These are phyloP conservation scores for Tridacna gigas DNA, from an alignment of 2,888 invertebrate genomes.

Conservation along the genomic window DNA sequence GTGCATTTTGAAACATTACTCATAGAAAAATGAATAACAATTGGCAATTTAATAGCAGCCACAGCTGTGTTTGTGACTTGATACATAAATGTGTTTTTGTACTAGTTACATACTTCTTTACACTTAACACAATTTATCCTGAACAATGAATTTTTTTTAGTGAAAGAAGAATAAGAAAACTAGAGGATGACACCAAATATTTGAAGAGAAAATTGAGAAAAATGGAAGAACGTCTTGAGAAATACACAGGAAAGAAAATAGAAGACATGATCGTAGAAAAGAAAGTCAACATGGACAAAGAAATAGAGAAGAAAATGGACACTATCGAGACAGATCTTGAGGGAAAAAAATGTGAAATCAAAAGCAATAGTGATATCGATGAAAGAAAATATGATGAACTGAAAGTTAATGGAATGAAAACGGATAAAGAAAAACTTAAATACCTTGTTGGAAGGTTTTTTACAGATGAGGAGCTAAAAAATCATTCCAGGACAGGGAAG, in stretches of 20 bases:
- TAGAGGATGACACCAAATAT: slow-evolving; percentile 31
- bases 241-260: slow-evolving; percentile 8
- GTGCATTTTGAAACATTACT: background rate
- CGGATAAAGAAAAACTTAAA: slow-evolving; percentile 31
- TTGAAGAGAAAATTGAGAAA: slow-evolving; percentile 29
- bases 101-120: background rate
- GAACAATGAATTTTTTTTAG: slow-evolving; percentile 23
- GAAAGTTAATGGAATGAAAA: slow-evolving; percentile 1
- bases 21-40: background rate
- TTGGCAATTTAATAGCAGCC: background rate
- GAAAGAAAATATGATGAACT: slow-evolving; percentile 18
- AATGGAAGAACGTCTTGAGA: slow-evolving; percentile 23
- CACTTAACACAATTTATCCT: background rate
- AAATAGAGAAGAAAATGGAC: slow-evolving; percentile 20
- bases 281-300: background rate
- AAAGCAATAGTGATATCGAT: background rate
- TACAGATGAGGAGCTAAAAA: slow-evolving; percentile 30
- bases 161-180: slow-evolving; percentile 39
- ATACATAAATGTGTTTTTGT: background rate
- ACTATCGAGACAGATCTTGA: background rate
- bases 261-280: background rate
- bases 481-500: slow-evolving; percentile 35
- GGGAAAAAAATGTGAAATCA: slow-evolving; percentile 3
- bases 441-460: slow-evolving; percentile 30
- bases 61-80: background rate